Evolutionary conservation across 1,140 invertebrate genomes (phyloP), one percentile per base, ranked within the genome.

Genomic region (Dendrolimus punctatus): DNA sequence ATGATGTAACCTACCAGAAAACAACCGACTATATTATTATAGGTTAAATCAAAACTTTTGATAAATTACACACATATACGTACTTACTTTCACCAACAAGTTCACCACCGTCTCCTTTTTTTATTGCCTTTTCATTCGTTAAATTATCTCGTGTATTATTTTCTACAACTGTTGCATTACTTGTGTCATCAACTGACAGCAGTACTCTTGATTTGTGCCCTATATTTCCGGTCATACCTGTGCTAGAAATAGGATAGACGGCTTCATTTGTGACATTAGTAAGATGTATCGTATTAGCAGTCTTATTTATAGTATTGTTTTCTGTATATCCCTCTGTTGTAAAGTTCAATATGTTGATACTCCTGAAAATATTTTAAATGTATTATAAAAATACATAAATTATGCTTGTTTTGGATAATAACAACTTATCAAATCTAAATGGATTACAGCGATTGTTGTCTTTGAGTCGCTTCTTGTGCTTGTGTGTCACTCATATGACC

Each of bases 151-250:
- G 8, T 39, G 7, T n/a, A 7, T 49, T 39, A 9, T 8, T 46
- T 6, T 40, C 41, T n/a, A 40, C 3, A 23, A 23, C 45, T 38
- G 57, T 59, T 5, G 37, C 8, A 41, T 59, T 53, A 6, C 6
- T 23, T 1, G 4, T 2, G 41, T 68, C 64, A 40, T 68, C 60
- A 45, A 74, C 8, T 6, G 71, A 63, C 49, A 83, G 53, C 5
- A 83, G 55, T 0, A 71, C 56, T 65, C 80, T 70, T 6, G 77
- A 77, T 55, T 68, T 67, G 38, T 76, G 69, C 6, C 64, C 67
- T 8, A 70, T 74, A 47, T 80, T 80, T 7, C 73, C 65, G 43
- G 69, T 57, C 56, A 71, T 71, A 23, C 72, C 65, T 0, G 62
- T 51, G 46, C 73, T 68, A 46, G 76, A 72, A 6, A 60, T 47